Conservation (phyloP, 2,888 invertebrate genomes). For the Baronia brevicornis region DNA sequence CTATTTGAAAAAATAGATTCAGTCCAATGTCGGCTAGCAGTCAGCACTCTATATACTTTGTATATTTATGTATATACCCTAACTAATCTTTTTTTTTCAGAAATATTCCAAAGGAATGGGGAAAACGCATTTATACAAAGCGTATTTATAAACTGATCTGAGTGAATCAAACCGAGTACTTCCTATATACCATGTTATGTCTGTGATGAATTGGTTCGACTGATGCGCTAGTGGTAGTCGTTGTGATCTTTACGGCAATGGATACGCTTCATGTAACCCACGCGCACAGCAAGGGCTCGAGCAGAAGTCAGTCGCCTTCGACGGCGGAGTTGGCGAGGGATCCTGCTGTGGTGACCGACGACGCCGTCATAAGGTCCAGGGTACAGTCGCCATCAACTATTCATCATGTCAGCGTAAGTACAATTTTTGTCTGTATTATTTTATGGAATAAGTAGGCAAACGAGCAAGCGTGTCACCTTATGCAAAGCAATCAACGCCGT, state of each 20-base stretch:
- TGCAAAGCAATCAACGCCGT: no score
- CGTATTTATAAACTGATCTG: conserved; percentile 19
- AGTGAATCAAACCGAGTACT: not conserved
- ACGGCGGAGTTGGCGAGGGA: conserved; percentile 63
- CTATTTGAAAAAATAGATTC: no score
- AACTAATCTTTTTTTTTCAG: conserved; percentile 34
- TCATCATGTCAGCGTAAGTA: conserved; percentile 60
- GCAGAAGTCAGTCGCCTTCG: conserved; percentile 77
- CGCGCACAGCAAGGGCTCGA: conserved; percentile 76
- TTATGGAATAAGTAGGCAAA: no score
- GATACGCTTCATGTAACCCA: conserved; percentile 63
- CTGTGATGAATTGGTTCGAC: conserved; percentile 2
- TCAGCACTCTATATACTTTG: no score
- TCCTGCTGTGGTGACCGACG: conserved; percentile 56
- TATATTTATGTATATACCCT: not conserved
- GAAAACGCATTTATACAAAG: conserved; percentile 21
- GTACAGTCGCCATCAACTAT: conserved; percentile 63
- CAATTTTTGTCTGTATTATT: no score
- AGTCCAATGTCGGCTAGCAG: no score
- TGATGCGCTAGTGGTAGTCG: conserved; percentile 3
- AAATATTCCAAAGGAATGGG: conserved; percentile 31
- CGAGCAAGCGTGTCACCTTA: no score
- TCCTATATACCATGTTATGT: conserved; percentile 9
- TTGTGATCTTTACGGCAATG: conserved; percentile 33
- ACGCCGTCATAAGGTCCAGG: conserved; percentile 59